phyloP scores from a whole-genome alignment of 2,797 vertebrate species.

The Poeciliopsis presidionis region DNA sequence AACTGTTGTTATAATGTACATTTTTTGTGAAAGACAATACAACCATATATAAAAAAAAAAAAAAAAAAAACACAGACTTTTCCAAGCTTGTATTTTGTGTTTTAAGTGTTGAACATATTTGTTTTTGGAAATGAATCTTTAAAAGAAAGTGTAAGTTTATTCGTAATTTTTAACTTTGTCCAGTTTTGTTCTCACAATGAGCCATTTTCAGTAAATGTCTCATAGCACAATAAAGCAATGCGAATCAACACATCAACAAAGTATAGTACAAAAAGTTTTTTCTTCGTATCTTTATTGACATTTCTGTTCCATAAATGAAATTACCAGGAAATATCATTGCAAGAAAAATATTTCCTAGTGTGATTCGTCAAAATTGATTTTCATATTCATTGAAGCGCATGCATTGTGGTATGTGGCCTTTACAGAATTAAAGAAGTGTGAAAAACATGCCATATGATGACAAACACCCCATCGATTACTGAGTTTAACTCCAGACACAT shows the following conservation, averaged over 20 bases:
- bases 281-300: neutral
- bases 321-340: no score
- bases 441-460: constrained; percentile 28
- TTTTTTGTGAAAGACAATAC: neutral
- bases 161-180: neutral
- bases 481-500: constrained; percentile 21
- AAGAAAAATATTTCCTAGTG: neutral
- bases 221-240: neutral
- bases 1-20: neutral
- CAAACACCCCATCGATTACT: constrained; percentile 36
- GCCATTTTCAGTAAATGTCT: neutral
- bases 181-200: no score
- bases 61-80: neutral
- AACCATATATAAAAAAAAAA: neutral
- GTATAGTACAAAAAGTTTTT: neutral
- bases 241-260: neutral
- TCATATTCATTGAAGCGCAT: neutral
- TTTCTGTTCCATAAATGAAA: neutral
- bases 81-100: neutral
- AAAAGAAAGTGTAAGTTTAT: neutral
- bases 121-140: neutral
- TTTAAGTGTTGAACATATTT: neutral
- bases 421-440: constrained; percentile 22
- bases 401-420: neutral
- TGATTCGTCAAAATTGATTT: neutral